These are phyloP conservation scores for Gasterosteus aculeatus DNA, from an alignment of 2,113 vertebrate genomes.

Conservation along the genomic window DNA sequence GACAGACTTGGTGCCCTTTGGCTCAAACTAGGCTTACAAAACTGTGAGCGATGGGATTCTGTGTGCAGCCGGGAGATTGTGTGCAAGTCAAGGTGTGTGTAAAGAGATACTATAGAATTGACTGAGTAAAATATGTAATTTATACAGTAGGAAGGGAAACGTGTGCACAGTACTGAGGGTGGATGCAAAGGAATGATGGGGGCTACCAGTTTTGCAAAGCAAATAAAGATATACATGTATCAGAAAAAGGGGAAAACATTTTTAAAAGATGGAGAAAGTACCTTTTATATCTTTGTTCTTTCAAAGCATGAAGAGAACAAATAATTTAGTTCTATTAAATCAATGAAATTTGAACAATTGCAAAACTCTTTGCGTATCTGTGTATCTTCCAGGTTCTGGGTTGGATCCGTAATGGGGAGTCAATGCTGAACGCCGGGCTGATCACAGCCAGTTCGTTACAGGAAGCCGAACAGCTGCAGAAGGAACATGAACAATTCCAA, in stretches of 20 bases:
- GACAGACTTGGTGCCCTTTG: slow-evolving; percentile 34
- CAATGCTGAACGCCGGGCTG: slow-evolving; percentile 96
- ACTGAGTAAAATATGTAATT: not conserved
- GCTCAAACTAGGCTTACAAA: slow-evolving; percentile 31
- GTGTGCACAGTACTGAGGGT: not conserved
- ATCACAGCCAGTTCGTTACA: slow-evolving; percentile 98
- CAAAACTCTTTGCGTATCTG: not conserved
- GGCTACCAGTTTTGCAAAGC: not conserved
- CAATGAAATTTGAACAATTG: not conserved
- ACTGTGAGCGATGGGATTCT: slow-evolving; percentile 25
- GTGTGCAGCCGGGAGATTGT: not conserved
- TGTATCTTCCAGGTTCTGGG: slow-evolving; percentile 88
- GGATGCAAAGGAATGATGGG: not conserved
- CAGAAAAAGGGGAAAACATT: not conserved
- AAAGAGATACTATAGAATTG: slow-evolving; percentile 3
- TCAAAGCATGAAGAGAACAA: not conserved
- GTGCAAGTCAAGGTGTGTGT: not conserved
- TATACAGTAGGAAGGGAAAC: not conserved
- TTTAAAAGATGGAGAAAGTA: too few relatives aligned
- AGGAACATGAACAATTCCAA: slow-evolving; percentile 98
- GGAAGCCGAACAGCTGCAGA: slow-evolving; percentile 96
- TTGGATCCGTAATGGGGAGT: slow-evolving; percentile 99
- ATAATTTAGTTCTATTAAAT: not conserved
- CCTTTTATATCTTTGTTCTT: not conserved
- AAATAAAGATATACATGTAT: not conserved